phyloP scores from a whole-genome alignment of 2,888 invertebrate genomes.

The Ophonus ardosiacus region DNA sequence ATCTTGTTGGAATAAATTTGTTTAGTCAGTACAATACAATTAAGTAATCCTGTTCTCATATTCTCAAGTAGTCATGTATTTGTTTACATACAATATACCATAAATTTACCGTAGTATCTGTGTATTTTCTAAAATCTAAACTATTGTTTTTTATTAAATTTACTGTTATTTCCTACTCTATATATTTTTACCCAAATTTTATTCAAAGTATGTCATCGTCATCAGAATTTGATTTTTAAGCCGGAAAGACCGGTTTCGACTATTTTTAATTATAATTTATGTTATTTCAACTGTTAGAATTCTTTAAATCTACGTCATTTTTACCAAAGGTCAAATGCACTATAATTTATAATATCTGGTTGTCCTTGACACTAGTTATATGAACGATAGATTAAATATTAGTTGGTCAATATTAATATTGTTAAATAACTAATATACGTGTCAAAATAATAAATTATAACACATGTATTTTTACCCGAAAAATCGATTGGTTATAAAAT shows the following conservation, averaged over 20 bases:
- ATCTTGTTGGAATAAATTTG: not conserved
- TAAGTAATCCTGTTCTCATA: not conserved
- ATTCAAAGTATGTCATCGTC: constrained; percentile 37
- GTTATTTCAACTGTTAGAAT: constrained; percentile 37
- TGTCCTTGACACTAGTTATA: not conserved
- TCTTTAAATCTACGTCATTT: not conserved
- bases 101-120: not conserved
- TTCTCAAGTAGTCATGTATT: too few species aligned
- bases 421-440: not conserved
- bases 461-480: too few species aligned
- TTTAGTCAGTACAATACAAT: not conserved
- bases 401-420: not conserved
- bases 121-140: not conserved
- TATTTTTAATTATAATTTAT: constrained; percentile 12
- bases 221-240: constrained; percentile 9
- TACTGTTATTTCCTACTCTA: not conserved
- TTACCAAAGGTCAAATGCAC: not conserved
- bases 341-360: not conserved
- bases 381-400: not conserved
- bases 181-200: not conserved
- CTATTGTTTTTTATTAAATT: not conserved
- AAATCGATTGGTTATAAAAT: too few species aligned
- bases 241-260: constrained; percentile 27
- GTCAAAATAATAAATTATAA: not conserved
- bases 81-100: not conserved